phyloP scores from a whole-genome alignment of 2,888 invertebrate species.

The Hermaeophaga mercurialis region DNA sequence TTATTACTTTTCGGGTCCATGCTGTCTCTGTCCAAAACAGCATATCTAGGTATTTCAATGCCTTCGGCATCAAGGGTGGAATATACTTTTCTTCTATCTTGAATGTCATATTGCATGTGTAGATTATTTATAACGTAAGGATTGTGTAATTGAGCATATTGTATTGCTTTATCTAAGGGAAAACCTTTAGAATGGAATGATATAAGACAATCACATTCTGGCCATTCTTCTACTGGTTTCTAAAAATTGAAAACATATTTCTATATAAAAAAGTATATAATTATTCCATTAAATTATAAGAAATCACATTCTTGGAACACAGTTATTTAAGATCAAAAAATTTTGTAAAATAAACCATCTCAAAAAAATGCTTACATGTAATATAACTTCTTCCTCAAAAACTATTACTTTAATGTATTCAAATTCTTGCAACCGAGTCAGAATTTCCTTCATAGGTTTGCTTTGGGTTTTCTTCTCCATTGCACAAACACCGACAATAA shows the following conservation, averaged over 20 bases:
- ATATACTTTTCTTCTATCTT: slow-evolving; percentile 94
- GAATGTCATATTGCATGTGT: slow-evolving; percentile 97
- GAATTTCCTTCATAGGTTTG: slow-evolving; percentile 99
- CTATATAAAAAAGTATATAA: not conserved
- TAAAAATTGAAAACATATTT: slow-evolving; percentile 55
- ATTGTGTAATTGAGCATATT: slow-evolving; percentile 89
- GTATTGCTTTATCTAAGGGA: slow-evolving; percentile 96
- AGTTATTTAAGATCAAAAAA: not conserved
- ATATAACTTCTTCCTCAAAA: slow-evolving; percentile 94
- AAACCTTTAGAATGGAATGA: slow-evolving; percentile 99
- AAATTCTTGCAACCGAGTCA: slow-evolving; percentile 93
- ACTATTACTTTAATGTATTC: slow-evolving; percentile 94
- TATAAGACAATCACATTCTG: slow-evolving; percentile 95
- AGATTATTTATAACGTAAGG: slow-evolving; percentile 98
- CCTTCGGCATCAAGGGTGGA: slow-evolving; percentile 91
- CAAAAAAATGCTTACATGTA: slow-evolving; percentile 51
- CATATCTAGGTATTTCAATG: slow-evolving; percentile 97
- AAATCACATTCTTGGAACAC: no score
- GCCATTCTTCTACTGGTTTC: slow-evolving; percentile 98
- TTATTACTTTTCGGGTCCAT: slow-evolving; percentile 85
- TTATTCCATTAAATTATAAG: not conserved
- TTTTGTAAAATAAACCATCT: not conserved
- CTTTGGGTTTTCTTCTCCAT: slow-evolving; percentile 99
- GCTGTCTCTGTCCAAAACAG: slow-evolving; percentile 93
- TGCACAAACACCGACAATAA: slow-evolving; percentile 97